Conservation (phyloP, 2,113 vertebrate genomes). For the Propithecus coquereli region DNA sequence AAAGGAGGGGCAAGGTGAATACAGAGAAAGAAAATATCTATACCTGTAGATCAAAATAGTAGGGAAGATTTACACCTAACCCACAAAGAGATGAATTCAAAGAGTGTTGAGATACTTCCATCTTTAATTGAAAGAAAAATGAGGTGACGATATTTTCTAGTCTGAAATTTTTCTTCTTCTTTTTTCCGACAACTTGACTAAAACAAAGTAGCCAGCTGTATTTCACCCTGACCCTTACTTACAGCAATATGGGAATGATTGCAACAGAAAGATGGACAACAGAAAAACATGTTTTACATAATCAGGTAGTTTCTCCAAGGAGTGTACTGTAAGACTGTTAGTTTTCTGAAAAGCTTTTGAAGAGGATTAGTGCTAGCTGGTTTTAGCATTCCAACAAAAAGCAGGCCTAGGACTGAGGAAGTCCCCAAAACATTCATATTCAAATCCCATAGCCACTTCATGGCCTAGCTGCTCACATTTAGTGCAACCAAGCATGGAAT, state of each 20-base stretch:
- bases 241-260: conserved; percentile 8
- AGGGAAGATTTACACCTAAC: neutral
- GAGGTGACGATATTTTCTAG: neutral
- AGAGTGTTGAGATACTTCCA: neutral
- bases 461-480: neutral
- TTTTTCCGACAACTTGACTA: neutral
- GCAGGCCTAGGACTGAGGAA: neutral
- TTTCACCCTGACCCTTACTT: neutral
- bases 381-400: neutral
- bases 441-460: neutral
- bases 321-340: neutral
- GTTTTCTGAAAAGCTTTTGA: conserved; percentile 50
- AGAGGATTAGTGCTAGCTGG: neutral
- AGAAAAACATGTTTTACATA: neutral
- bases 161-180: neutral
- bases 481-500: neutral
- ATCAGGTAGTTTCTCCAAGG: neutral
- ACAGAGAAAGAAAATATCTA: neutral
- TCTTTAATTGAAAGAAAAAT: conserved; percentile 17
- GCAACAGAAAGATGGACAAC: neutral
- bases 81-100: neutral
- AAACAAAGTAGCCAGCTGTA: neutral
- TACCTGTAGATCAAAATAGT: neutral
- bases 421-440: neutral
- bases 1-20: neutral